Evolutionary conservation across 2,797 vertebrate species (phyloP).

Genomic region (Acestrorhynchus altus): DNA sequence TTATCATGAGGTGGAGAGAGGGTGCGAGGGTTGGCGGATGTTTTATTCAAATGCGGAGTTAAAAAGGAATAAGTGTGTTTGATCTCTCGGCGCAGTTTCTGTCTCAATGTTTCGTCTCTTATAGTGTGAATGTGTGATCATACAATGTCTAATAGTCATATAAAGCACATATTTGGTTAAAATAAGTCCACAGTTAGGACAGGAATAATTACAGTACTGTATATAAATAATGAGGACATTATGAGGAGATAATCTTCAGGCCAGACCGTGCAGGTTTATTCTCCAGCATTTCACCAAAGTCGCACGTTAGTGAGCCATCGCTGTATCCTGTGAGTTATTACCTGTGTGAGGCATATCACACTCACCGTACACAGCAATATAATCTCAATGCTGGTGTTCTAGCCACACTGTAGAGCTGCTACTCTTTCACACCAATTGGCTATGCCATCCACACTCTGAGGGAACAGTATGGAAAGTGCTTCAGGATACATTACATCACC

Average conservation of each 20-base stretch:
- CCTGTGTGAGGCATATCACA: neutral
- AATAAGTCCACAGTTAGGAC: neutral
- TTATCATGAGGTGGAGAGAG: slow-evolving; percentile 56
- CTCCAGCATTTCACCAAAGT: no score
- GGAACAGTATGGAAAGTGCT: slow-evolving; percentile 11
- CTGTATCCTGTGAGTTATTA: neutral
- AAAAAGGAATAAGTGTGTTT: slow-evolving; percentile 55
- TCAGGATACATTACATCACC: slow-evolving; percentile 4
- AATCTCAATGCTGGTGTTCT: neutral
- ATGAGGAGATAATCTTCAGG: no score
- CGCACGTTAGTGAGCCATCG: neutral
- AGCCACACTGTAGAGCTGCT: neutral
- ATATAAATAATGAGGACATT: neutral
- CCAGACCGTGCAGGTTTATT: no score
- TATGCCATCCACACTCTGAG: neutral
- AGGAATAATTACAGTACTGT: neutral
- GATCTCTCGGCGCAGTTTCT: slow-evolving; percentile 46
- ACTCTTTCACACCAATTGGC: neutral
- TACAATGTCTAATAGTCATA: slow-evolving; percentile 38
- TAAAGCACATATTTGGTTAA: neutral
- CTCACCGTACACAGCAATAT: neutral
- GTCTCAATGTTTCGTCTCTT: slow-evolving; percentile 2
- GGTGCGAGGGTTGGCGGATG: slow-evolving; percentile 45
- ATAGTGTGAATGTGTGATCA: slow-evolving; percentile 28
- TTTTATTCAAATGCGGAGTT: slow-evolving; percentile 53